Evolutionary conservation across 2,113 vertebrate species (phyloP).

Genomic region (Melanostigma gelatinosum): DNA sequence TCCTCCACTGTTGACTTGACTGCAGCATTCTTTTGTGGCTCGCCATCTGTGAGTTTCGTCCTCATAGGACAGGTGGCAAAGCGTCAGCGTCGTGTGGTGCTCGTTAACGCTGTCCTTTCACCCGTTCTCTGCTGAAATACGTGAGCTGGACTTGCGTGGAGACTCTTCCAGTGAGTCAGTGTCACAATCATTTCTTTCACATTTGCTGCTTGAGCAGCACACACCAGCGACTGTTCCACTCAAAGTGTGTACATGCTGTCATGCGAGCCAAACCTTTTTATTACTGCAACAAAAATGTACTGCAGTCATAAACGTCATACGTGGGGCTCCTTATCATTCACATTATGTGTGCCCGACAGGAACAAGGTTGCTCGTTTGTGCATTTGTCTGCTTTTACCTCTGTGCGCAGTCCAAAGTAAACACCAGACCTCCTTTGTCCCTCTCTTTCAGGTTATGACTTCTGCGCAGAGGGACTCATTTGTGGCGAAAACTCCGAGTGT

Average conservation of each 20-base stretch:
- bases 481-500: conserved; percentile 95
- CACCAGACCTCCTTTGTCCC: conserved; percentile 31
- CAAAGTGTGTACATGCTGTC: not conserved
- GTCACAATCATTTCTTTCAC: not conserved
- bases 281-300: conserved; percentile 19
- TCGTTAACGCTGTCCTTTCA: not conserved
- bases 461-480: conserved; percentile 91
- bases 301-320: conserved; percentile 26
- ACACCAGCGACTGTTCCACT: not conserved
- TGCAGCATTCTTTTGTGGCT: too few species aligned
- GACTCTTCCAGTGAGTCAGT: not conserved
- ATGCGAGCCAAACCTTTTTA: not conserved
- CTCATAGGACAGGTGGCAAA: not conserved
- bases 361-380: conserved; percentile 23
- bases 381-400: conserved; percentile 18
- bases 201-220: not conserved
- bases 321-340: not conserved
- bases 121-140: not conserved
- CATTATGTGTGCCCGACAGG: not conserved
- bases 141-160: too few species aligned
- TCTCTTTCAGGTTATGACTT: conserved; percentile 92
- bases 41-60: not conserved
- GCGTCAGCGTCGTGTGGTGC: too few species aligned
- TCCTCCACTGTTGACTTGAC: not conserved
- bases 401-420: conserved; percentile 28